Evolutionary conservation across 2,888 invertebrate genomes (phyloP).

Genomic region (Eupithecia dodoneata): DNA sequence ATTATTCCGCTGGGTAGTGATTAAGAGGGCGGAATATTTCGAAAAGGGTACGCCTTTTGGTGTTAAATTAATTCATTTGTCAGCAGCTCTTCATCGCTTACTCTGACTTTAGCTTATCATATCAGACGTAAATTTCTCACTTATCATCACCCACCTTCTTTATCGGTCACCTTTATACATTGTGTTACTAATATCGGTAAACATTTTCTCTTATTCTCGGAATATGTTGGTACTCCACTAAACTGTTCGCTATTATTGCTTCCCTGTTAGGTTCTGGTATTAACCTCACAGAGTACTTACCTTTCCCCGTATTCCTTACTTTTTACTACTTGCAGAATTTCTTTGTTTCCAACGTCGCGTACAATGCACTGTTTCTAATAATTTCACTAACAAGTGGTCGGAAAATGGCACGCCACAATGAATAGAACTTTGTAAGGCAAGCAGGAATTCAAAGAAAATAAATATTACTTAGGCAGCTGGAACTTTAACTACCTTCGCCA

Average conservation of each 20-base stretch:
- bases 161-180: slow-evolving; percentile 44
- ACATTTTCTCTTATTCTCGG: slow-evolving; percentile 38
- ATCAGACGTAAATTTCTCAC: slow-evolving; percentile 63
- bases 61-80: slow-evolving; percentile 57
- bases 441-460: slow-evolving; percentile 58
- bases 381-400: slow-evolving; percentile 71
- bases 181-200: slow-evolving; percentile 43
- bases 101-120: slow-evolving; percentile 57
- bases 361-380: slow-evolving; percentile 76
- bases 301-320: slow-evolving; percentile 65
- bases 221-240: slow-evolving; percentile 40
- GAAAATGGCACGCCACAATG: slow-evolving; percentile 64
- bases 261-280: slow-evolving; percentile 46
- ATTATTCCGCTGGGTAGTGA: slow-evolving; percentile 75
- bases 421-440: slow-evolving; percentile 60
- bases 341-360: slow-evolving; percentile 70
- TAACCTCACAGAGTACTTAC: slow-evolving; percentile 55
- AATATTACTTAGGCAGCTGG: slow-evolving; percentile 44
- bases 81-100: slow-evolving; percentile 28
- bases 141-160: slow-evolving; percentile 42
- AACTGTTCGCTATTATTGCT: slow-evolving; percentile 53
- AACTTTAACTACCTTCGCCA: slow-evolving; percentile 41
- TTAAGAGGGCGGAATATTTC: slow-evolving; percentile 78
- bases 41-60: slow-evolving; percentile 67
- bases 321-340: slow-evolving; percentile 71